Evolutionary conservation across 1,140 invertebrate genomes (phyloP).

Genomic region (Hypothenemus hampei): DNA sequence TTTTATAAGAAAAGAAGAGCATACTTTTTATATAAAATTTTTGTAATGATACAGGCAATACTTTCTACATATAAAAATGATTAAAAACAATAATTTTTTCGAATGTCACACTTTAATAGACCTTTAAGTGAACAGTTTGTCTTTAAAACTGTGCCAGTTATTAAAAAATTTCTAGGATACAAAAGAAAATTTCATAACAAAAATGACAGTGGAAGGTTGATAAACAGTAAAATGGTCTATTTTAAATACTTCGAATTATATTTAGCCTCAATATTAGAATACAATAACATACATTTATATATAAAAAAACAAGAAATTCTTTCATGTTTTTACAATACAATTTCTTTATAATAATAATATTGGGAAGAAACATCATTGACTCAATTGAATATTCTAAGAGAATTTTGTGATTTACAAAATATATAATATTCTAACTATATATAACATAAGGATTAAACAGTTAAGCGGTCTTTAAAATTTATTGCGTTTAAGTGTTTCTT

Average conservation of each 20-base stretch:
- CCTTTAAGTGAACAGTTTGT: too few species aligned
- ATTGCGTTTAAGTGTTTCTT: slow-evolving; percentile 13
- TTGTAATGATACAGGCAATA: too few species aligned
- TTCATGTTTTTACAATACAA: slow-evolving; percentile 25
- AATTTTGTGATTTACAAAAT: slow-evolving; percentile 26
- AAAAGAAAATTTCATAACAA: too few species aligned
- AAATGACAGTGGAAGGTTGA: too few species aligned
- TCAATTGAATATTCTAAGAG: slow-evolving; percentile 22
- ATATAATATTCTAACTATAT: slow-evolving; percentile 27
- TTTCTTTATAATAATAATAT: slow-evolving; percentile 20
- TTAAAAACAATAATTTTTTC: too few species aligned
- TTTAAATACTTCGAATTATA: slow-evolving; percentile 26
- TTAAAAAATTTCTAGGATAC: too few species aligned
- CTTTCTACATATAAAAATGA: too few species aligned
- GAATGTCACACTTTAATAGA: too few species aligned
- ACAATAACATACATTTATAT: slow-evolving; percentile 27
- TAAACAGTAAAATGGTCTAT: not conserved
- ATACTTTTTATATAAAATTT: too few species aligned
- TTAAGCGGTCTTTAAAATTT: slow-evolving; percentile 21
- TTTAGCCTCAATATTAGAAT: slow-evolving; percentile 25
- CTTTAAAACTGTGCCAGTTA: too few species aligned
- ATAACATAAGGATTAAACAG: slow-evolving; percentile 21
- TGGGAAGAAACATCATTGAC: slow-evolving; percentile 26
- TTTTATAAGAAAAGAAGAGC: too few species aligned
- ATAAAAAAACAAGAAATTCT: slow-evolving; percentile 14